Conservation (phyloP, 2,797 vertebrate genomes). For the Psittacula echo region DNA sequence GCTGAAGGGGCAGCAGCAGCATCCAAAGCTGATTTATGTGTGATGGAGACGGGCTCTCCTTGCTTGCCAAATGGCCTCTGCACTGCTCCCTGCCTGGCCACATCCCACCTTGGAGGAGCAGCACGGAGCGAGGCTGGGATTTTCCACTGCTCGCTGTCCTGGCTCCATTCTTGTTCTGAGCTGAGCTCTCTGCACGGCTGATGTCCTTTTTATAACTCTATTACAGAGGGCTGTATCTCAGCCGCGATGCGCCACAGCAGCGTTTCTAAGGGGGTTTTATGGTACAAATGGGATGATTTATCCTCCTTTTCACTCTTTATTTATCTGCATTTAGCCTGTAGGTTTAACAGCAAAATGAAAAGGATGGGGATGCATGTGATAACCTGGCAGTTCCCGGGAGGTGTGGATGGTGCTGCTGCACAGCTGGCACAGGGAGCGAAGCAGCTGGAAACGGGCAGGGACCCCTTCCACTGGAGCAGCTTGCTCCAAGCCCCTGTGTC, state of each 20-base stretch:
- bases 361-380: not conserved
- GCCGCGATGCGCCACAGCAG: fast-evolving
- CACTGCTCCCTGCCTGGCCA: not conserved
- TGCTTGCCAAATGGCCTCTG: not conserved
- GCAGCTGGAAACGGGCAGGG: not conserved
- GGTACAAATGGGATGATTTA: not conserved
- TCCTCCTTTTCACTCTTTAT: not conserved
- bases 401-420: not conserved
- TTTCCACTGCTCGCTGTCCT: conserved; percentile 3
- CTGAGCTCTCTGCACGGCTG: not conserved
- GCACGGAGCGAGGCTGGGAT: not conserved
- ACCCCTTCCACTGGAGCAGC: not conserved
- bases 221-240: not conserved
- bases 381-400: not conserved
- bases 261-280: not conserved
- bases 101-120: not conserved
- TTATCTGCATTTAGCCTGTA: not conserved
- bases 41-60: not conserved
- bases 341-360: not conserved
- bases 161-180: not conserved
- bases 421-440: not conserved
- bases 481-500: not conserved
- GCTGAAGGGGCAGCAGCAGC: not conserved
- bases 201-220: not conserved
- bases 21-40: not conserved